Evolutionary conservation across 2,797 vertebrate species (phyloP), one percentile per base, ranked within the genome.

Genomic region (Sternotherus odoratus): DNA sequence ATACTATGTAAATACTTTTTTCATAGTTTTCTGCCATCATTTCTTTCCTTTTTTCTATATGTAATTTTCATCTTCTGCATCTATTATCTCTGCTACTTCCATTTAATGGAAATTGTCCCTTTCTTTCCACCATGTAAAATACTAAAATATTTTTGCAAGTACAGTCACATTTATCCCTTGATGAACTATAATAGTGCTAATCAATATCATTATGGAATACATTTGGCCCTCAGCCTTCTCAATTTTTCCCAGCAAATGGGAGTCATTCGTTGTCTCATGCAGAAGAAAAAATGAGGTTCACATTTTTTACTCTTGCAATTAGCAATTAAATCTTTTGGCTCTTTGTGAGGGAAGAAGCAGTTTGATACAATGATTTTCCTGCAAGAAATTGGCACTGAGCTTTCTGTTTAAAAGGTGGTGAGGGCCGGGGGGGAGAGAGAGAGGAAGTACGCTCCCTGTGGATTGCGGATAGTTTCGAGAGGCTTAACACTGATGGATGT

Each of bases 231-330:
- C 39, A 90, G 60, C 91, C 53, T 85, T 88, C 77, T 89, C 69
- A 84, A 84, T 91, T 91, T 91, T 93, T 93, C 80, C 83, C 50
- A 83, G 84, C 46, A 91, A 91, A 95, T 97, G 79, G 36, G 83
- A 89, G 56, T 51, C 24, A 90, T 94, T 93, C 91, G 49, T 74
- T 92, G 51, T 88, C 77, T 94, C 92, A 90, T 75, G 85, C 77
- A 77, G 87, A 95, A 96, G 87, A 91, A 88, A 89, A 92, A 92
- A 93, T 84, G 39, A 91, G 53, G 94, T 95, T 94, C 91, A 91
- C 78, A 77, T 4, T 46, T 94, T 95, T 94, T 81, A 90, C 89
- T 88, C 66, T 75, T 88, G 43, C 56, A 77, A 26, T 49, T 54
- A 63, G 48, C 60, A 79, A 83, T 96, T 90, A 81, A 53, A 56